These are phyloP conservation scores for Harpalus rubripes DNA, from an alignment of 2,888 invertebrate species.

Conservation along the genomic window DNA sequence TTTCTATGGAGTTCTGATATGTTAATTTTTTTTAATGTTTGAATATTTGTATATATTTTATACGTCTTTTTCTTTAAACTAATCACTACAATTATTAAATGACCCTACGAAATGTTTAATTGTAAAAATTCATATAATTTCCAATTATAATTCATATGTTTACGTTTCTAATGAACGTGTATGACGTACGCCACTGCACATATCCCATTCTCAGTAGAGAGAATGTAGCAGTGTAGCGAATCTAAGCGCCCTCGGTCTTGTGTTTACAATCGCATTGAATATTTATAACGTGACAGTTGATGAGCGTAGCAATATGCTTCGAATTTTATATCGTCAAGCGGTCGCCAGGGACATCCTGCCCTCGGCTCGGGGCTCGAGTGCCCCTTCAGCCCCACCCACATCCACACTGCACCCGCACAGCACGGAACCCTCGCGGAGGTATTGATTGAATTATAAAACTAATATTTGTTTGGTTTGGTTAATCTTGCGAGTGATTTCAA, in stretches of 20 bases:
- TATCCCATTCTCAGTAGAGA: not conserved
- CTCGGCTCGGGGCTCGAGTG: not conserved
- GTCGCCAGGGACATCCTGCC: conserved; percentile 73
- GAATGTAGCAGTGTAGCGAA: conserved; percentile 32
- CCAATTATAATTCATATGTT: not conserved
- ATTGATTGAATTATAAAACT: conserved; percentile 77
- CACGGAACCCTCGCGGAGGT: conserved; percentile 68
- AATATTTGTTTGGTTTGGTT: conserved; percentile 77
- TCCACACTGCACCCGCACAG: not conserved
- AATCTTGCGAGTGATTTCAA: conserved; percentile 77
- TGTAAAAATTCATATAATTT: not conserved
- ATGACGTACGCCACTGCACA: conserved; percentile 17
- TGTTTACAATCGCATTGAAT: conserved; percentile 78
- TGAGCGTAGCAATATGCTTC: conserved; percentile 78
- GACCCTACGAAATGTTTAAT: no score
- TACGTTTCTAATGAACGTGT: not conserved
- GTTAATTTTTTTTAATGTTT: no score
- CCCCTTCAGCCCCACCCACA: conserved; percentile 39
- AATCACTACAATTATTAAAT: no score
- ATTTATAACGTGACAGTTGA: conserved; percentile 78
- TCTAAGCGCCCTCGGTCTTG: conserved; percentile 68
- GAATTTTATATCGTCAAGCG: conserved; percentile 75
- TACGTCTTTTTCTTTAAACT: no score
- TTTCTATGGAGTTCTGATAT: no score
- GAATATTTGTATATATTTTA: no score